Base-by-base conservation (phyloP, 2,797 vertebrate species). In the Morus bassanus region DNA sequence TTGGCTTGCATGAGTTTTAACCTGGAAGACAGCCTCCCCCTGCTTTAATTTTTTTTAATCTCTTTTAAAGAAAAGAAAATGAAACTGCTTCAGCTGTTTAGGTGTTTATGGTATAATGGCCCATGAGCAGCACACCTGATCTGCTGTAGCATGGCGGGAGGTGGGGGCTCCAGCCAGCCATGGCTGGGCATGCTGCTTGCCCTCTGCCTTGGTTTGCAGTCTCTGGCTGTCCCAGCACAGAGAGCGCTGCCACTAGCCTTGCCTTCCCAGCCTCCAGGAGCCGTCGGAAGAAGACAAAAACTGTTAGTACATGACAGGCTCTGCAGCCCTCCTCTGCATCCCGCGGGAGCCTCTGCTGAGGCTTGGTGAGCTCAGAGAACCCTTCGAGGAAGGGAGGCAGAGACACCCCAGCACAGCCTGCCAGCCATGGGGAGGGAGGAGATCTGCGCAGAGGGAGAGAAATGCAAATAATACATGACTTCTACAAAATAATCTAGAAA, bases 391-490 rank as follows among this genome's bases (percentile, higher is more conserved):
- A 43, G 43, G 30, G 27, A 35, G 50, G 51, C 3, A 13, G 64
- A 82, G 75, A 37, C 33, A 12, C 46, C 46, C 70, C 65, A 50
- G 53, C 76, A 7, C 30, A 65, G 46, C 51, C 73, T 0, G 6
- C 45, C 50, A 68, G 59, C 75, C 2, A 0, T 1, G 7, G 43
- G 46, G 54, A 91, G 59, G 43, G 43, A 77, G 43, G 65, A 77
- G 83, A 43, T 77, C 43, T 59, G 60, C 2, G 7, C 23, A 23
- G 54, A 68, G 35, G 39, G 48, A 80, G 22, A 86, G 64, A 63
- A 74, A 43, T 41, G 73, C 76, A 91, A 88, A 85, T 95, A 89
- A 90, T 85, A 61, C 57, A 84, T 93, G 69, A 84, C 21, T 84
- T 9, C 13, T 35, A 59, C 89, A 39, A 89, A 93, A 94, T 88